Conservation (phyloP, 2,113 vertebrate species). For the Rhinopomastus cyanomelas region DNA sequence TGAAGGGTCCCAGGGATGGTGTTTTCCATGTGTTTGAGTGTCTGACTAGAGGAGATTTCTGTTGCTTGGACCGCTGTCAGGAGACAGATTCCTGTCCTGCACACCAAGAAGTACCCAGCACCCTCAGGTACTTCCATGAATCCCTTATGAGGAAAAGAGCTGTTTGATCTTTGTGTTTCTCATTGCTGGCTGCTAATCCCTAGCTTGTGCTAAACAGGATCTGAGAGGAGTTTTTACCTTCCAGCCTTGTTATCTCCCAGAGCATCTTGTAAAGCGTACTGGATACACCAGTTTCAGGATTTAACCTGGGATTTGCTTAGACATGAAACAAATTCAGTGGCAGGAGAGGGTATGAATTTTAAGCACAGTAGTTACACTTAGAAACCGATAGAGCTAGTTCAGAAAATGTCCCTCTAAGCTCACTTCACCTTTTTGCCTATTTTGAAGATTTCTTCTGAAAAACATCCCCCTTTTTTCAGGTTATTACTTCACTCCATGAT, state of each 20-base stretch:
- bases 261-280: neutral
- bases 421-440: neutral
- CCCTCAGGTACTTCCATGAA: neutral
- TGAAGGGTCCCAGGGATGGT: rapidly evolving
- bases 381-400: neutral
- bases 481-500: too few species aligned
- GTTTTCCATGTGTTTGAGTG: neutral
- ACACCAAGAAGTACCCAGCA: neutral
- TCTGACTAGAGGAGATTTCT: neutral
- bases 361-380: neutral
- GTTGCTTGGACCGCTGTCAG: neutral
- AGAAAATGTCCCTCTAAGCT: neutral
- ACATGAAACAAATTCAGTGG: neutral
- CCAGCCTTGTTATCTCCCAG: neutral
- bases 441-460: neutral
- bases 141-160: neutral
- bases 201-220: constrained; percentile 1
- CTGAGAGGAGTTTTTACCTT: constrained; percentile 3
- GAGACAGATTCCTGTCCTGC: neutral
- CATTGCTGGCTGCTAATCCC: neutral
- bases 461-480: neutral
- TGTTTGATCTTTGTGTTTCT: neutral
- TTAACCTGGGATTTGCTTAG: neutral
- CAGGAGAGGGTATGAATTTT: neutral
- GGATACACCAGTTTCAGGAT: neutral